Evolutionary conservation across 1,140 invertebrate species (phyloP), one percentile per base, ranked within the genome.

Genomic region (Hypothenemus hampei): DNA sequence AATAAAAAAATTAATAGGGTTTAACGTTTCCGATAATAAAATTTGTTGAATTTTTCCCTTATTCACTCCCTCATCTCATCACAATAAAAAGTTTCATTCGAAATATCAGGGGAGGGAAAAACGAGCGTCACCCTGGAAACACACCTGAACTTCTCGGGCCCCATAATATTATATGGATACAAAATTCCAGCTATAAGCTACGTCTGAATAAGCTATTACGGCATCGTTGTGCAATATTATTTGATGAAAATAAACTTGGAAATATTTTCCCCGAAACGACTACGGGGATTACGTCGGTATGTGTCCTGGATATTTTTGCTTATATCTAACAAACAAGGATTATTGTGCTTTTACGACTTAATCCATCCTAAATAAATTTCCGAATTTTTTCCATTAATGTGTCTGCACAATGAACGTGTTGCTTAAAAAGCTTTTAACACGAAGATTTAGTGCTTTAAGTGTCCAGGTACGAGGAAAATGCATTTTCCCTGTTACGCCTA

Each of bases 391-490:
- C n/a, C n/a, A n/a, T 19, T 41, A 47, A 47, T 47, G 31, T 33
- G 37, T 39, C 33, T 4, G 23, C 37, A 43, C 23, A 53, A 53
- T 45, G 50, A n/a, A n/a, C 45, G 37, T 53, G 50, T 45, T 53
- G 36, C 50, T 53, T 53, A 53, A 53, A 52, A 53, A 53, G 50
- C 50, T 53, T 53, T 53, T 53, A 53, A 53, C 50, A 7, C 13
- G 21, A n/a, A n/a, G 50, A 53, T 18, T 15, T 18, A 24, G 29
- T 15, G 39, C 40, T 19, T 24, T 41, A 46, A 50, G 31, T 58
- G 41, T 47, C 48, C 57, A 52, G 49, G 44, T 53, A 41, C 51
- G 57, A 52, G 57, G 51, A 59, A 59, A 54, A 59, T 46, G 57
- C 57, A 59, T 59, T 59, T 54, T 44, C 57, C 43, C 54, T 37